Evolutionary conservation across 2,113 vertebrate species (phyloP).

Genomic region (Leptodactylus fuscus): DNA sequence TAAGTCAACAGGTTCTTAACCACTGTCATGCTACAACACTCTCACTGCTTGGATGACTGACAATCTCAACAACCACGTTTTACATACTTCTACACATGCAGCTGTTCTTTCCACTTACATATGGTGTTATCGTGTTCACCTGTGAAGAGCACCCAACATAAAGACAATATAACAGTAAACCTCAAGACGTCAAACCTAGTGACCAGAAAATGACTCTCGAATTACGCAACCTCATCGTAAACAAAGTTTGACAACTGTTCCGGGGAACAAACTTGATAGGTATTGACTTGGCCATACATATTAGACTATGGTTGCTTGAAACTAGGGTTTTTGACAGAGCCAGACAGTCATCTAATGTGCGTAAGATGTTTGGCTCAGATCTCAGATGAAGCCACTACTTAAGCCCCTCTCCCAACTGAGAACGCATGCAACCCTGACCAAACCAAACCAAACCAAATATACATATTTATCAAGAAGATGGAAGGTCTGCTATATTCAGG

Average conservation of each 20-base stretch:
- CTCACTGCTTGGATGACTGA: neutral
- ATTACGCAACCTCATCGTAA: neutral
- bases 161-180: neutral
- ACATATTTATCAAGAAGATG: no score
- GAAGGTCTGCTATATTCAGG: no score
- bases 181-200: neutral
- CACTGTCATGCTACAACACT: neutral
- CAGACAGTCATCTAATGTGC: no score
- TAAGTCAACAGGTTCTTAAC: constrained; percentile 17
- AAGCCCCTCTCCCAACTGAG: no score
- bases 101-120: neutral
- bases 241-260: neutral
- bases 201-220: neutral
- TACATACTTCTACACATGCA: neutral
- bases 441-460: no score
- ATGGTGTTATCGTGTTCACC: neutral
- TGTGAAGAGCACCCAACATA: neutral
- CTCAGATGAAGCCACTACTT: no score
- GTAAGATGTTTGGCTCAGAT: no score
- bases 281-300: no score
- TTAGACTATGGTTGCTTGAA: no score
- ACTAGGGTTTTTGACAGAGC: no score
- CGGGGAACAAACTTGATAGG: neutral
- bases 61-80: neutral
- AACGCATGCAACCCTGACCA: no score